Percentiles rank a stretch among this genome's conserved stretches.
These are phyloP conservation scores for Cheirogaleus medius DNA, from an alignment of 2,113 vertebrate genomes.

Conservation along the genomic window DNA sequence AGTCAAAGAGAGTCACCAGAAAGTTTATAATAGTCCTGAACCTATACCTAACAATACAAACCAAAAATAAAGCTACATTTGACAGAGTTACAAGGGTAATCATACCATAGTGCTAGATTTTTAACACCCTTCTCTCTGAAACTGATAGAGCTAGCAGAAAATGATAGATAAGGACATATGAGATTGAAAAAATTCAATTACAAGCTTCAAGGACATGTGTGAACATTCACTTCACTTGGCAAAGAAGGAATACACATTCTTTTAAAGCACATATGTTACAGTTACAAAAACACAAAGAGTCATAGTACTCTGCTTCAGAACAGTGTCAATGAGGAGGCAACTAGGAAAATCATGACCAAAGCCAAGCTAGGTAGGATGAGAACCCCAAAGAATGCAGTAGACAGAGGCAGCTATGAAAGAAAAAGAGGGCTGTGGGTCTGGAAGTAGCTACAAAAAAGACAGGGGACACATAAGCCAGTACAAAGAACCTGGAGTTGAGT, in stretches of 20 bases:
- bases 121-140: background rate
- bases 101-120: background rate
- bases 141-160: background rate
- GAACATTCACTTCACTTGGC: background rate
- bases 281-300: background rate
- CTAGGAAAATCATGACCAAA: background rate
- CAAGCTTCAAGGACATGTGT: background rate
- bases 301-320: background rate
- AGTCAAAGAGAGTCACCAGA: background rate
- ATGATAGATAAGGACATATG: background rate
- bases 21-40: background rate
- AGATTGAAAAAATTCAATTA: background rate
- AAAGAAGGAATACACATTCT: background rate
- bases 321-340: background rate
- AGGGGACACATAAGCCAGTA: background rate
- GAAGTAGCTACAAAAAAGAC: background rate
- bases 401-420: background rate
- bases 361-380: background rate
- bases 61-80: conserved; percentile 10
- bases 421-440: background rate
- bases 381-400: background rate
- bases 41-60: background rate
- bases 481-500: background rate
- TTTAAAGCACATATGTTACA: background rate
- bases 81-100: conserved; percentile 25